Conservation (phyloP, 2,113 vertebrate species). For the human region GRCh38 chr7:120290001-120290500, state of each 20-base stretch:
- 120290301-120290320: neutral
- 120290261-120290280: neutral
- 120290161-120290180: neutral
- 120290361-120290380: neutral
- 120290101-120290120: conserved; percentile 1
- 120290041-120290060: neutral
- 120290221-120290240: neutral
- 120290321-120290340: neutral
- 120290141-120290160: neutral
- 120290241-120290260: neutral
- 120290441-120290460: neutral
- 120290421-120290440: neutral
- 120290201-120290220: conserved; percentile 14
- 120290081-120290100: neutral
- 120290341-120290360: neutral
- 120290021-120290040: neutral
- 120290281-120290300: neutral
- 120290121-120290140: conserved; percentile 16
- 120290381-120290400: neutral
- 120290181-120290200: neutral
- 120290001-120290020: neutral
- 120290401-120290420: neutral
- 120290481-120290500: neutral
- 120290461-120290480: neutral
- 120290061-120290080: neutral